phyloP scores from a whole-genome alignment of 2,797 vertebrate species.

The Pelobates cultripes region DNA sequence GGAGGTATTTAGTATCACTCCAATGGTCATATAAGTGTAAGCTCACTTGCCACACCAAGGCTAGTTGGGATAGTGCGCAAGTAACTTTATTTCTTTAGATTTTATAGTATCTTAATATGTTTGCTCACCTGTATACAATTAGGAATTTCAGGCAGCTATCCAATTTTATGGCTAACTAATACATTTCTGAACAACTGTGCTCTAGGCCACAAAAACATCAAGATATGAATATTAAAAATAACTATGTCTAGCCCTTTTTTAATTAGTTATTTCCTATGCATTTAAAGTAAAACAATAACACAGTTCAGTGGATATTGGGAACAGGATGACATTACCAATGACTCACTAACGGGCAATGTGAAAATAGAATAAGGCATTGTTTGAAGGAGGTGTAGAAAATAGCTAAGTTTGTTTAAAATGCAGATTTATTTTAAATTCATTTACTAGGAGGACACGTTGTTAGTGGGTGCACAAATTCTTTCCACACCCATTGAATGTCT shows the following conservation, averaged over 20 bases:
- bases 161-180: no score
- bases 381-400: background rate
- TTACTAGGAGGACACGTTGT: background rate
- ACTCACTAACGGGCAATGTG: constrained; percentile 1
- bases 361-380: background rate
- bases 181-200: no score
- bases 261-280: constrained; percentile 10
- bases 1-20: no score
- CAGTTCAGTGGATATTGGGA: background rate
- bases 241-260: background rate
- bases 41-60: no score
- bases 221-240: background rate
- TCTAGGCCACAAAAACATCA: background rate
- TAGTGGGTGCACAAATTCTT: background rate
- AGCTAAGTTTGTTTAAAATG: background rate
- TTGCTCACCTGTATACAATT: no score
- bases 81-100: no score
- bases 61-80: no score
- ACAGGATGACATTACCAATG: constrained; percentile 8
- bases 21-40: no score
- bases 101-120: no score
- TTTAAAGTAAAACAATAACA: constrained; percentile 8
- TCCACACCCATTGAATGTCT: background rate
- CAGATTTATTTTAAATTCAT: background rate
- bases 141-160: no score